Conservation (phyloP, 2,888 invertebrate genomes). For the Heterodera filipjevi region DNA sequence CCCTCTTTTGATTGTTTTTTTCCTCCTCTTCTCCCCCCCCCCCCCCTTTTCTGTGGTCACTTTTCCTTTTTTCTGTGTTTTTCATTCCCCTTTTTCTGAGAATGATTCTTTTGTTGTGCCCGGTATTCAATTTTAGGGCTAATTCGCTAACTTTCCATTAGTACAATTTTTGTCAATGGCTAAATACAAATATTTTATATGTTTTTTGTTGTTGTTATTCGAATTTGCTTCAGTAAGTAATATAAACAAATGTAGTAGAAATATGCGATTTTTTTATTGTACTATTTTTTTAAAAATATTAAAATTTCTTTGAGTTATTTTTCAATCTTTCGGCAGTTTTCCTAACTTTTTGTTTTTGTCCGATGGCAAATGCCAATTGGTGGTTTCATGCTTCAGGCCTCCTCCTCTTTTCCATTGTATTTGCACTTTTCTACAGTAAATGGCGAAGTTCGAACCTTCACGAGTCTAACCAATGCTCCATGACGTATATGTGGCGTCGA, state of each 20-base stretch:
- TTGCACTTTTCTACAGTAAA: not conserved
- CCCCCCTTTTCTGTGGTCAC: not conserved
- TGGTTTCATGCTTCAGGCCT: not conserved
- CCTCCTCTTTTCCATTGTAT: not conserved
- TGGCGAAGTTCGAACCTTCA: not conserved
- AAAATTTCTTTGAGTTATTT: not conserved
- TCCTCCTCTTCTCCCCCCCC: not conserved
- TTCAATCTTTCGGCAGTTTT: not conserved
- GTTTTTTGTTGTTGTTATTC: no score
- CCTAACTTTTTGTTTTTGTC: not conserved
- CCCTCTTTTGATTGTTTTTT: not conserved
- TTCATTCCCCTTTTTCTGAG: not conserved
- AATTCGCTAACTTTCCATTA: not conserved
- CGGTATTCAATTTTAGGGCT: not conserved
- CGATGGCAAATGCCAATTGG: not conserved
- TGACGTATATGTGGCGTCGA: slow-evolving; percentile 49
- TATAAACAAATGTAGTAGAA: no score
- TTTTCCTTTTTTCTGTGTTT: not conserved
- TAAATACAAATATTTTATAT: not conserved
- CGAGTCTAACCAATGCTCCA: slow-evolving; percentile 41
- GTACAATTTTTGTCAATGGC: not conserved
- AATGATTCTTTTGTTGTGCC: slow-evolving; percentile 1
- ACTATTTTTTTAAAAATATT: no score
- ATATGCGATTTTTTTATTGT: no score
- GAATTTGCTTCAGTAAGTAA: no score